A percentile compares a stretch with the other conserved stretches of the same genome.
These are phyloP conservation scores for Cyprinodon variegatus DNA, from an alignment of 2,113 vertebrate genomes.

Conservation along the genomic window DNA sequence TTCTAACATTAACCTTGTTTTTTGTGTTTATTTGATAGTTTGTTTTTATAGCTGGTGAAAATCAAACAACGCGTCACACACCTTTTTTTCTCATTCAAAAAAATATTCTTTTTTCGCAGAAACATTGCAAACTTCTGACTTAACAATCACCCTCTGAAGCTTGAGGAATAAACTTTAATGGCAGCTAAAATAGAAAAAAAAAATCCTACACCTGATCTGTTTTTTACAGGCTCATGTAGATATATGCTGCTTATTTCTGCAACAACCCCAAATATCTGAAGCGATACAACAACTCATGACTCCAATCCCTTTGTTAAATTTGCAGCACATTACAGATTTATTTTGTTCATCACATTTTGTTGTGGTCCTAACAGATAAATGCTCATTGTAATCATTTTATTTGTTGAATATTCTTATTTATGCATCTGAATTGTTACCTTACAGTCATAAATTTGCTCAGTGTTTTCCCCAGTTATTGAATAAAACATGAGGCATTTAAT, in stretches of 20 bases:
- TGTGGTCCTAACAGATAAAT: not conserved
- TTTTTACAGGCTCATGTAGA: too few species aligned
- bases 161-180: not conserved
- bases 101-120: not conserved
- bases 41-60: not conserved
- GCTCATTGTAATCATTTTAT: not conserved
- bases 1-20: too few species aligned
- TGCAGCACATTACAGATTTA: not conserved
- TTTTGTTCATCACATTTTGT: not conserved
- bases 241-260: too few species aligned
- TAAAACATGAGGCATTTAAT: conserved; percentile 42
- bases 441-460: not conserved
- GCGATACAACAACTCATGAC: too few species aligned
- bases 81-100: not conserved
- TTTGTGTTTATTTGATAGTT: too few species aligned
- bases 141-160: not conserved
- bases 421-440: not conserved
- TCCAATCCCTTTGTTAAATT: not conserved
- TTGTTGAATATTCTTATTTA: not conserved
- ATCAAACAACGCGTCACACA: not conserved
- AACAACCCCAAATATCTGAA: too few species aligned
- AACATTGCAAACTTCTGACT: not conserved
- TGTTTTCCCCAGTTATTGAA: conserved; percentile 15
- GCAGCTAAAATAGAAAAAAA: not conserved
- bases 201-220: not conserved